Percentiles rank a stretch among this genome's conserved stretches.
phyloP scores from a whole-genome alignment of 2,888 invertebrate genomes.

The Oxystoma pomonae region DNA sequence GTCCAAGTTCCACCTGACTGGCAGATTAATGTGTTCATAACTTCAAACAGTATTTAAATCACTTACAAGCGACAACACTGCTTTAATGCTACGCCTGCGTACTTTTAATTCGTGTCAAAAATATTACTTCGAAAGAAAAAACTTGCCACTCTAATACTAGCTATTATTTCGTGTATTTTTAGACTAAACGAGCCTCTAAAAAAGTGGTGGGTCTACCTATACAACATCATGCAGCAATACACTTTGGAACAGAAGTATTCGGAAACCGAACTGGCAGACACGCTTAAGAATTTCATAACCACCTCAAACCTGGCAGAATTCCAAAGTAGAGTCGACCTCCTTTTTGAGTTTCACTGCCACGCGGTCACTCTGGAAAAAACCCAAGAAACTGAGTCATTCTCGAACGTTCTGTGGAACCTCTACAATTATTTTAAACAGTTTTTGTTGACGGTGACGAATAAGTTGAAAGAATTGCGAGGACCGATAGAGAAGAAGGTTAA shows the following conservation, averaged over 20 bases:
- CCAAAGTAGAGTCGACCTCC: constrained; percentile 67
- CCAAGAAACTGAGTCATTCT: constrained; percentile 50
- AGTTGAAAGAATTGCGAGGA: constrained; percentile 63
- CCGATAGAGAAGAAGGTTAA: constrained; percentile 90
- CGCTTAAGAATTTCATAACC: constrained; percentile 79
- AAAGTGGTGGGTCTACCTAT: constrained; percentile 90
- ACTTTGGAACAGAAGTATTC: constrained; percentile 41
- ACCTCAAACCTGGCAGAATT: constrained; percentile 82
- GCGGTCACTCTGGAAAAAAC: constrained; percentile 49
- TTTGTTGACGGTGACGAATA: constrained; percentile 56
- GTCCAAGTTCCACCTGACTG: no score
- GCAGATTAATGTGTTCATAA: no score
- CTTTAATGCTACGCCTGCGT: no score
- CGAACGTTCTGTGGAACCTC: constrained; percentile 74
- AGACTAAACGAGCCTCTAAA: constrained; percentile 65
- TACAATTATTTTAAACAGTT: constrained; percentile 84
- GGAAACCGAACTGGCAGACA: constrained; percentile 50
- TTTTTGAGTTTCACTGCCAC: constrained; percentile 81
- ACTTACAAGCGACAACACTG: no score
- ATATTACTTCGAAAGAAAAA: no score
- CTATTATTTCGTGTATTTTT: constrained; percentile 26
- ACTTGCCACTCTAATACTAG: no score
- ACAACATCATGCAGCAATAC: constrained; percentile 65
- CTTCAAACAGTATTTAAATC: no score
- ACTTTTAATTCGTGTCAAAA: no score